These are phyloP conservation scores for Eulemur mongoz DNA, from an alignment of 2,797 vertebrate species.

Conservation along the genomic window DNA sequence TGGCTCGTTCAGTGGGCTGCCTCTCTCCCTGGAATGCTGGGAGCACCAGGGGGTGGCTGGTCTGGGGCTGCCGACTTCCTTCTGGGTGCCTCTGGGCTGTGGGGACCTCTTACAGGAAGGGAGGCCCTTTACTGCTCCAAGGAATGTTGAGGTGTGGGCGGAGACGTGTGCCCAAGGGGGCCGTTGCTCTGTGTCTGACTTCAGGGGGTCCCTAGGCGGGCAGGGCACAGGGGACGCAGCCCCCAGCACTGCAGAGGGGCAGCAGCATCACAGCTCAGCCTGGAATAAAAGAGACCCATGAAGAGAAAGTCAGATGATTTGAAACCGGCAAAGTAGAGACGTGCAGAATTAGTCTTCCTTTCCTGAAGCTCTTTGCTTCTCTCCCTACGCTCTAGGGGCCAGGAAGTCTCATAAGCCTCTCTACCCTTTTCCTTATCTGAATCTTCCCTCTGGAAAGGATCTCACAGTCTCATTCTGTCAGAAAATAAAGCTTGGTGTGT, in stretches of 20 bases:
- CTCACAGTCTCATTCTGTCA: background rate
- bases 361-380: background rate
- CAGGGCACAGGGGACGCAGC: background rate
- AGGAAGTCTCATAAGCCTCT: background rate
- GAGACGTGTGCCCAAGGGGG: background rate
- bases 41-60: background rate
- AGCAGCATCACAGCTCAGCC: slow-evolving; percentile 49
- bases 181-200: background rate
- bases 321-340: background rate
- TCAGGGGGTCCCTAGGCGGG: background rate
- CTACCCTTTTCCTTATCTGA: background rate
- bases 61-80: background rate
- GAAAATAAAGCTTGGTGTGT: background rate
- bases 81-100: background rate
- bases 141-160: background rate
- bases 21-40: background rate
- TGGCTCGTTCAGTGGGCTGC: background rate
- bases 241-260: background rate
- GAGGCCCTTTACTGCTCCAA: background rate
- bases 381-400: background rate
- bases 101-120: background rate
- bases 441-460: background rate
- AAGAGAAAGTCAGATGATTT: background rate
- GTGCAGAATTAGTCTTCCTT: background rate
- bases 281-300: background rate